These are phyloP conservation scores for Autographa pulchrina DNA, from an alignment of 2,888 invertebrate species.

Conservation along the genomic window DNA sequence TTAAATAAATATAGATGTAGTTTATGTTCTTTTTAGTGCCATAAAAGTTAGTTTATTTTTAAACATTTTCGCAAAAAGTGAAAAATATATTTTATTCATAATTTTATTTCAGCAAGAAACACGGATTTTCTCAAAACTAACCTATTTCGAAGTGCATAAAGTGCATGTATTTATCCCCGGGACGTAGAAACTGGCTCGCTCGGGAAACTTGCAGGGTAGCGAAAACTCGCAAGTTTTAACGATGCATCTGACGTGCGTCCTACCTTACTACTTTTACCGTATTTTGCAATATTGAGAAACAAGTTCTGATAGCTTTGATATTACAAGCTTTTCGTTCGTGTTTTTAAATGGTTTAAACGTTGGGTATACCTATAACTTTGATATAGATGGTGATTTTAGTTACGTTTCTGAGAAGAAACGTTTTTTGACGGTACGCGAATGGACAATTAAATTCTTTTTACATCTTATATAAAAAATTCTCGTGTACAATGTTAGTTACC, in stretches of 20 bases:
- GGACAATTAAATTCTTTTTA: too few species aligned
- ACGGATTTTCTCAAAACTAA: not conserved
- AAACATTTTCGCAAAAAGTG: too few species aligned
- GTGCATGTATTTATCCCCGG: constrained; percentile 26
- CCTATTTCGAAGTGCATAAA: constrained; percentile 5
- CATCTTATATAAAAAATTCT: too few species aligned
- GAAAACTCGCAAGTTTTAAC: constrained; percentile 61
- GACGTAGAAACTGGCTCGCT: constrained; percentile 21
- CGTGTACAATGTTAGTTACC: too few species aligned
- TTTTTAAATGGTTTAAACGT: constrained; percentile 14
- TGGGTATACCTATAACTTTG: not conserved
- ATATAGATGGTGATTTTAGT: not conserved
- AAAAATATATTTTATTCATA: not conserved
- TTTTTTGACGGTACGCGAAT: too few species aligned
- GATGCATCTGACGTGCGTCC: constrained; percentile 55
- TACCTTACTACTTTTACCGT: constrained; percentile 36
- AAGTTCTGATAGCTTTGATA: constrained; percentile 38
- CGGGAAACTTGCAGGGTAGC: constrained; percentile 33
- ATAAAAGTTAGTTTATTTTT: too few species aligned
- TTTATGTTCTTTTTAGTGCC: too few species aligned
- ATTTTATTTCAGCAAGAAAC: not conserved
- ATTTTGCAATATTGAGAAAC: constrained; percentile 45
- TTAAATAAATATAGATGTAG: not conserved
- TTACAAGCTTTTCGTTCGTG: constrained; percentile 14
- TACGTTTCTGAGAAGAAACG: too few species aligned